A percentile compares a stretch with the other conserved stretches of the same genome.
phyloP scores from a whole-genome alignment of 2,888 invertebrate species.

The Listrodromus nycthemerus region DNA sequence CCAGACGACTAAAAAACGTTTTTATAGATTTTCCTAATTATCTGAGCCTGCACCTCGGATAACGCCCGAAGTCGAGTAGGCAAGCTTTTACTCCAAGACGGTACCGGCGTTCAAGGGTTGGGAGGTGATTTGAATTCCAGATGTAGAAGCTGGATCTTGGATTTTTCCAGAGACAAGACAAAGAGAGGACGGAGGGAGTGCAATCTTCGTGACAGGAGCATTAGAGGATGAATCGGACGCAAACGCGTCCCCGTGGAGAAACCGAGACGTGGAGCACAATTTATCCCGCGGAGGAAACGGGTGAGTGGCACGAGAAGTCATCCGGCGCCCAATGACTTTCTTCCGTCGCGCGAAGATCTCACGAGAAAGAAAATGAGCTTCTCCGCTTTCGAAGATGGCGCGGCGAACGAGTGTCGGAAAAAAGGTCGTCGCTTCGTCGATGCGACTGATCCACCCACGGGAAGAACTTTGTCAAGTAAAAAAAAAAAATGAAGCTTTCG shows the following conservation, averaged over 20 bases:
- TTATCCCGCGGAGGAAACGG: conserved; percentile 60
- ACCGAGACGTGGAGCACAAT: conserved; percentile 43
- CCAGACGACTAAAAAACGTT: no score
- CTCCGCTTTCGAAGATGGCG: not conserved
- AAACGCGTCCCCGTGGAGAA: conserved; percentile 19
- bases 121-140: not conserved
- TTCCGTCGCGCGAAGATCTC: conserved; percentile 26
- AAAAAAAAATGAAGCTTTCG: conserved; percentile 9
- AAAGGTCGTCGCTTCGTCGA: conserved; percentile 15
- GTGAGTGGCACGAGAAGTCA: conserved; percentile 68
- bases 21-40: no score
- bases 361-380: not conserved
- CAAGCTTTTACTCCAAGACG: no score
- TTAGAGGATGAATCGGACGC: conserved; percentile 27
- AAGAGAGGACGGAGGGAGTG: not conserved
- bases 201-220: conserved; percentile 31
- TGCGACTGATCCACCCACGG: conserved; percentile 5
- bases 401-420: conserved; percentile 12
- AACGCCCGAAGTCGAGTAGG: no score
- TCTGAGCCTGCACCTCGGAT: no score
- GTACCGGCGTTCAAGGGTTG: no score
- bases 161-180: not conserved
- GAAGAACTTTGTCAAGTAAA: conserved; percentile 45
- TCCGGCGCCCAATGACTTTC: conserved; percentile 64
- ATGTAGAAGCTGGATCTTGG: conserved; percentile 7